These are phyloP conservation scores for Trichopria drosophilae DNA, from an alignment of 2,888 invertebrate genomes.

Conservation along the genomic window DNA sequence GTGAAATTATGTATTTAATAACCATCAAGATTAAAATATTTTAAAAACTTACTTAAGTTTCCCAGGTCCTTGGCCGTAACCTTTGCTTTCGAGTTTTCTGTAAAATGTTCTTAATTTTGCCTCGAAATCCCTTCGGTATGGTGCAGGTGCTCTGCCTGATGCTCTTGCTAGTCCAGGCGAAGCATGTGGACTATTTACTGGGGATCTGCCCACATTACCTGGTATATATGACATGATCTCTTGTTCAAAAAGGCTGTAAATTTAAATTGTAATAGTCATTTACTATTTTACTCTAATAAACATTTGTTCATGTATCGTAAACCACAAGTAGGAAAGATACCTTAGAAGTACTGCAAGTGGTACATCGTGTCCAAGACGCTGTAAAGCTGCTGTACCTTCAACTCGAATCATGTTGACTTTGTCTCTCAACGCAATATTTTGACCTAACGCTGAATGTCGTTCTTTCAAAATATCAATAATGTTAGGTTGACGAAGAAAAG, in stretches of 20 bases:
- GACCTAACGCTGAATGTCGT: constrained; percentile 73
- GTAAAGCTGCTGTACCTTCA: constrained; percentile 86
- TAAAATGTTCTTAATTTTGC: constrained; percentile 94
- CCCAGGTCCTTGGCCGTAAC: constrained; percentile 95
- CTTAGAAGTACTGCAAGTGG: constrained; percentile 91
- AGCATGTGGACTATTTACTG: constrained; percentile 69
- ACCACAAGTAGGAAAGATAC: constrained; percentile 61
- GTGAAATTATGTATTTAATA: background rate
- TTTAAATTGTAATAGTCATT: constrained; percentile 35
- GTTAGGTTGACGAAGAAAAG: constrained; percentile 92
- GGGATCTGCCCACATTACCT: constrained; percentile 60
- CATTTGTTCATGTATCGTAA: background rate
- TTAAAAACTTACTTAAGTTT: constrained; percentile 81
- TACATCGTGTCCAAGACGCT: constrained; percentile 86
- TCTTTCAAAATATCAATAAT: constrained; percentile 89
- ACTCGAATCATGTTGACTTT: constrained; percentile 85
- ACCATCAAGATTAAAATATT: constrained; percentile 3
- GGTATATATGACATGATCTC: constrained; percentile 98
- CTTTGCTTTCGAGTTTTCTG: constrained; percentile 91
- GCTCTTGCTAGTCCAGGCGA: constrained; percentile 80
- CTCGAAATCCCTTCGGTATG: constrained; percentile 91
- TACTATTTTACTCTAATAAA: too few species aligned
- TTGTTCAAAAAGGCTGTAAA: constrained; percentile 91
- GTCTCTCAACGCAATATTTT: constrained; percentile 76
- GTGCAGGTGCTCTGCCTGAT: constrained; percentile 82